Conservation (phyloP, 2,113 vertebrate genomes). For the Pipa parva region DNA sequence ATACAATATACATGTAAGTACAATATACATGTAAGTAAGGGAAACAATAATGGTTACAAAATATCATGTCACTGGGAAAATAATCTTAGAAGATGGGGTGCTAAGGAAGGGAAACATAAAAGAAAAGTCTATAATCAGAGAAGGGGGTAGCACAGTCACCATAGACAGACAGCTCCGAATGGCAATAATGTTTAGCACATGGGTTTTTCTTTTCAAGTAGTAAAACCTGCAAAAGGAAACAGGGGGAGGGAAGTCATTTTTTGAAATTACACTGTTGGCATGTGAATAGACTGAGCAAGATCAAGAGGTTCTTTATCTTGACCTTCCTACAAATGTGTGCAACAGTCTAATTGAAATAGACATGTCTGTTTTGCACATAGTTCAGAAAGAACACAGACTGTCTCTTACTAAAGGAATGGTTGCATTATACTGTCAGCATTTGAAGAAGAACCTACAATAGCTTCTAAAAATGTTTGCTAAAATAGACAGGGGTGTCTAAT, state of each 20-base stretch:
- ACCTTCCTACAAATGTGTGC: conserved; percentile 31
- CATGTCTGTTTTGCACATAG: conserved; percentile 21
- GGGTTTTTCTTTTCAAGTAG: conserved; percentile 40
- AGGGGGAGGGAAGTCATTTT: conserved; percentile 15
- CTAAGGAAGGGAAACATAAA: background rate
- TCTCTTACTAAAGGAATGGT: background rate
- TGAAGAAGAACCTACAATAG: background rate
- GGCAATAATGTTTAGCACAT: conserved; percentile 40
- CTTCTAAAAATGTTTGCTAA: background rate
- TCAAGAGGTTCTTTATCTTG: conserved; percentile 43
- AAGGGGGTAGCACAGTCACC: conserved; percentile 32
- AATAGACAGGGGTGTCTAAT: too few species aligned
- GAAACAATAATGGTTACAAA: too few species aligned
- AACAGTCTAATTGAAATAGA: conserved; percentile 34
- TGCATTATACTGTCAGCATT: background rate
- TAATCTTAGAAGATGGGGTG: background rate
- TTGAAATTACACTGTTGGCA: conserved; percentile 36
- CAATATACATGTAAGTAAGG: too few species aligned
- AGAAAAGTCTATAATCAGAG: conserved; percentile 26
- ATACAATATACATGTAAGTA: too few species aligned
- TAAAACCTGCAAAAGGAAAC: conserved; percentile 28
- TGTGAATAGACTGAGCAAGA: conserved; percentile 36
- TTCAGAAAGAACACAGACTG: conserved; percentile 22
- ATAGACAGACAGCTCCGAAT: conserved; percentile 37
- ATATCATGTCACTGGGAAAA: too few species aligned